Evolutionary conservation across 2,113 vertebrate species (phyloP).

Genomic region (Triplophysa rosa): DNA sequence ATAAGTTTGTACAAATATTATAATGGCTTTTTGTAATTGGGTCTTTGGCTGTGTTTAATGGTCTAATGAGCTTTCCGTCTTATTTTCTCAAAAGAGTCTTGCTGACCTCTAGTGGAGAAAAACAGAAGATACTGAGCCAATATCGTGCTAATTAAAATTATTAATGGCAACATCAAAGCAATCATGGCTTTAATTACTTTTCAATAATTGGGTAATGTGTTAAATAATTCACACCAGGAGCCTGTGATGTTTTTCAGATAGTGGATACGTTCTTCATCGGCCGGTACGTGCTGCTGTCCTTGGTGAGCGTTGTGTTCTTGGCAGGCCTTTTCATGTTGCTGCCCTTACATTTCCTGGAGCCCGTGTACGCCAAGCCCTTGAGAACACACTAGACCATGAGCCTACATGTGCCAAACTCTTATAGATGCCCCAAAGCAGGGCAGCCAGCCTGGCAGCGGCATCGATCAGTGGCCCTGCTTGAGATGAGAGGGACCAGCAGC

Average conservation of each 20-base stretch:
- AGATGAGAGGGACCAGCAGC: conserved; percentile 49
- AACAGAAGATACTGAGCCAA: conserved; percentile 9
- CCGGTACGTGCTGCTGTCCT: conserved; percentile 82
- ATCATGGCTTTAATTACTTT: conserved; percentile 15
- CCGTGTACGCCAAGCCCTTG: conserved; percentile 82
- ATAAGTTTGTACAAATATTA: no score
- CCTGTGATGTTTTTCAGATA: conserved; percentile 69
- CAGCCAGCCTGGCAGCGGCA: conserved; percentile 53
- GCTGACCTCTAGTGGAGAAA: conserved; percentile 71
- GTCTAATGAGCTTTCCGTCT: not conserved
- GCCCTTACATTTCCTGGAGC: conserved; percentile 82
- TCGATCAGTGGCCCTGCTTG: conserved; percentile 40
- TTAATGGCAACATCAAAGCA: conserved; percentile 19
- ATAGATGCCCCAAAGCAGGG: conserved; percentile 17
- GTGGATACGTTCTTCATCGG: conserved; percentile 87
- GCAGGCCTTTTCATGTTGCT: conserved; percentile 82
- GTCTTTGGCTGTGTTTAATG: not conserved
- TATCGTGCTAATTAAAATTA: conserved; percentile 12
- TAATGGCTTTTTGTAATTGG: not conserved
- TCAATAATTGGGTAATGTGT: not conserved
- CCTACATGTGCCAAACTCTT: conserved; percentile 25
- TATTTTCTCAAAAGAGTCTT: conserved; percentile 51
- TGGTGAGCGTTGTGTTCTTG: conserved; percentile 71
- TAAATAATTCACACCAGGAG: not conserved
- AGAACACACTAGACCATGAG: conserved; percentile 60